Conservation (phyloP, 35 echinoderm and acorn worm species). For the Stichopus chloronotus region DNA sequence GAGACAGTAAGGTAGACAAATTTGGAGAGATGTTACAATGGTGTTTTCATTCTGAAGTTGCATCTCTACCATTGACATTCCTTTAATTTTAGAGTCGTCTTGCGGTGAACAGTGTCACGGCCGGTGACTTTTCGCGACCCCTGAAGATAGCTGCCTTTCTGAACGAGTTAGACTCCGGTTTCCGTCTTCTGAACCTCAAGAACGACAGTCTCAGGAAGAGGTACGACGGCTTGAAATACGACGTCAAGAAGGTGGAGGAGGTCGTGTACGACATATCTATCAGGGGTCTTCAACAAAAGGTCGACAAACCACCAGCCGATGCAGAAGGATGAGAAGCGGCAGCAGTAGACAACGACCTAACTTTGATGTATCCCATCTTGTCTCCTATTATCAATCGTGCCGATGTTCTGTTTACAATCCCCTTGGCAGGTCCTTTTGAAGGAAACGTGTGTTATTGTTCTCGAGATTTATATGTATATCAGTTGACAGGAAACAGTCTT, state of each 20-base stretch:
- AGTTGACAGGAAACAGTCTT: no score
- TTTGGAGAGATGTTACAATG: no score
- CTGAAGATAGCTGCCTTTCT: constrained; percentile 85
- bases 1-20: no score
- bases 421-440: no score
- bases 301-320: background rate
- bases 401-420: no score
- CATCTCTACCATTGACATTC: no score
- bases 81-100: constrained; percentile 71
- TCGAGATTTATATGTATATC: no score
- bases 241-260: constrained; percentile 99
- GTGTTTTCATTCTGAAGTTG: no score
- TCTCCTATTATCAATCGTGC: background rate
- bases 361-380: background rate
- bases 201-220: constrained; percentile 92
- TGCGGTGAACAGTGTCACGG: constrained; percentile 97
- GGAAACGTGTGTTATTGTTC: no score
- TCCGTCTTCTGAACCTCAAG: constrained; percentile 95
- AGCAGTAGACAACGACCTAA: background rate
- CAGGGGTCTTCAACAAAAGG: constrained; percentile 69
- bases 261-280: constrained; percentile 98
- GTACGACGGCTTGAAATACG: constrained; percentile 97
- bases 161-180: constrained; percentile 91
- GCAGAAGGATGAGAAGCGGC: background rate
- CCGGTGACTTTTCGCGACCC: constrained; percentile 86